phyloP scores from a whole-genome alignment of 2,888 invertebrate genomes.

The Lumbricus terrestris region DNA sequence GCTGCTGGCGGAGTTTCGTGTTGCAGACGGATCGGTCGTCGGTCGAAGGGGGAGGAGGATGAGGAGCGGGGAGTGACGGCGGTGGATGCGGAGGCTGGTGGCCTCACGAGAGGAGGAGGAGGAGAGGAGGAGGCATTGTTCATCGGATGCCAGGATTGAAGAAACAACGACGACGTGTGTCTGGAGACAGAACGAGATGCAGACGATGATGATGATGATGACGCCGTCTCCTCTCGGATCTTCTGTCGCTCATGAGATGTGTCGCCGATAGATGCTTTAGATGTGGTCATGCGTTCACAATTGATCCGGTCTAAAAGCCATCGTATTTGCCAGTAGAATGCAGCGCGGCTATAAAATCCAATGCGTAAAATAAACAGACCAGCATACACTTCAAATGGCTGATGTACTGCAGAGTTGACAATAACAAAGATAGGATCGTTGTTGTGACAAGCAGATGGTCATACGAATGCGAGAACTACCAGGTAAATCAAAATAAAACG shows the following conservation, averaged over 20 bases:
- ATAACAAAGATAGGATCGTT: no score
- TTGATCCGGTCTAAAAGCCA: neutral
- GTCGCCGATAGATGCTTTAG: no score
- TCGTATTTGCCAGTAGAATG: no score
- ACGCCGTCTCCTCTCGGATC: no score
- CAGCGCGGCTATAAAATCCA: neutral
- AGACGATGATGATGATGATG: neutral
- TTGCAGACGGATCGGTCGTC: neutral
- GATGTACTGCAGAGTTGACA: neutral
- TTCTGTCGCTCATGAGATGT: neutral
- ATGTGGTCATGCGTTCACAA: neutral
- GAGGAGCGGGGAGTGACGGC: no score
- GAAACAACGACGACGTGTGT: no score
- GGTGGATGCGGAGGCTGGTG: no score
- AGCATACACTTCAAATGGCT: neutral
- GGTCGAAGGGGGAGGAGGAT: no score
- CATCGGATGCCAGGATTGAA: neutral
- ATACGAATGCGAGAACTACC: no score
- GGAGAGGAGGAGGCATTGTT: neutral
- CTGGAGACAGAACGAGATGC: neutral
- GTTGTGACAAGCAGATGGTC: neutral
- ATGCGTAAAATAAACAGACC: neutral
- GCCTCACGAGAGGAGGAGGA: no score
- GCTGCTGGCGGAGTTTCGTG: neutral
- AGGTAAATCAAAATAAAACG: no score